A percentile compares a stretch with the other conserved stretches of the same genome.
These are phyloP conservation scores for Mobula birostris DNA, from an alignment of 2,113 vertebrate species.

Conservation along the genomic window DNA sequence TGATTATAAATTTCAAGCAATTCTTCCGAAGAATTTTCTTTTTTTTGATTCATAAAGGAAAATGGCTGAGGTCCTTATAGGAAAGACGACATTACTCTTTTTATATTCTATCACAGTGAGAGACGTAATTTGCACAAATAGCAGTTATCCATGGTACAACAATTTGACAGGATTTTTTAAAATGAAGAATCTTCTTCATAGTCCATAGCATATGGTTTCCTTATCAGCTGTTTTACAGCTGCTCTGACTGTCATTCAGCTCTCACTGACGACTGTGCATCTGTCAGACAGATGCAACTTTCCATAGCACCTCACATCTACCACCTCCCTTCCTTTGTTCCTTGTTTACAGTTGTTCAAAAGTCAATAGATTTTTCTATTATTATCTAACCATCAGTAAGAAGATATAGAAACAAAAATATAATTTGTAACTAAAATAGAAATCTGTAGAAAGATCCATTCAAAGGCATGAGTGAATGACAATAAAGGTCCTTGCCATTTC, in stretches of 20 bases:
- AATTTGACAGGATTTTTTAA: conserved; percentile 28
- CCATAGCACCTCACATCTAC: background rate
- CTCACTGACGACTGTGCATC: background rate
- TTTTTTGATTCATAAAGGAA: background rate
- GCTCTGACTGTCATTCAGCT: background rate
- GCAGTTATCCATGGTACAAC: conserved; percentile 31
- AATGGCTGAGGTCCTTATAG: background rate
- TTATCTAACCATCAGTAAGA: background rate
- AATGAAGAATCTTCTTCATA: conserved; percentile 15
- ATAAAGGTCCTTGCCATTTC: background rate
- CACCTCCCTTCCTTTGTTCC: background rate
- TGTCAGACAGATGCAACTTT: background rate
- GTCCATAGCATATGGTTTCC: background rate
- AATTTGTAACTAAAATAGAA: background rate
- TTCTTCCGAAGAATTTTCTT: background rate
- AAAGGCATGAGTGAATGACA: background rate
- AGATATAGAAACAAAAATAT: background rate
- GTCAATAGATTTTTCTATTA: background rate
- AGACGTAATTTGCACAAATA: conserved; percentile 33
- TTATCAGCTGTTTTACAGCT: conserved; percentile 32
- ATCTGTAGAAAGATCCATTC: background rate
- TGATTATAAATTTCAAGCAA: background rate
- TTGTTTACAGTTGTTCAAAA: too few relatives aligned
- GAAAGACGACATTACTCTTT: conserved; percentile 18
- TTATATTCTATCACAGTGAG: conserved; percentile 14